Percentiles rank a stretch among this genome's conserved stretches.
Conservation (phyloP, 2,888 invertebrate genomes). For the Heliconius cydno region DNA sequence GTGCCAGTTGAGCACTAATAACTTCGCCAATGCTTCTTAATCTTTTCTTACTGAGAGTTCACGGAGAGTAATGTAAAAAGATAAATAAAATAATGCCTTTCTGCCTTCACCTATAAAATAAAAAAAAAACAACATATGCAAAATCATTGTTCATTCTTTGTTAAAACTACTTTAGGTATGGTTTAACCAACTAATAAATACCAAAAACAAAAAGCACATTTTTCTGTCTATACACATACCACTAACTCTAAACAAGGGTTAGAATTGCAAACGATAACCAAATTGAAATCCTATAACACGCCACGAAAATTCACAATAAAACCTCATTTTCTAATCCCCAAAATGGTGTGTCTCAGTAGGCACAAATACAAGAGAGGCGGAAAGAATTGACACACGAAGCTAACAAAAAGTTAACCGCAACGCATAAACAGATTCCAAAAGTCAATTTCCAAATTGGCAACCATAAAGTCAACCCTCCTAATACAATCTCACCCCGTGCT, state of each 20-base stretch:
- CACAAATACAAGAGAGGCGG: constrained; percentile 62
- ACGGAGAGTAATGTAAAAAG: no score
- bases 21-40: no score
- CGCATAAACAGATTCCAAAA: constrained; percentile 77
- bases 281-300: constrained; percentile 24
- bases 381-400: constrained; percentile 67
- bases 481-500: constrained; percentile 80
- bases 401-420: constrained; percentile 68
- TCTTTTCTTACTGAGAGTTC: no score
- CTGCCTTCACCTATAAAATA: no score
- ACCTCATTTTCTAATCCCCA: constrained; percentile 56
- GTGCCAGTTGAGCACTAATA: no score
- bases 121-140: no score
- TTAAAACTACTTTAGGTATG: no score
- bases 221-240: background rate
- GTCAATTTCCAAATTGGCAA: constrained; percentile 82
- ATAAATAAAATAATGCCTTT: no score
- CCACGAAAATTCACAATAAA: constrained; percentile 36
- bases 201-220: background rate
- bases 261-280: constrained; percentile 23
- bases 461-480: constrained; percentile 81
- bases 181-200: no score
- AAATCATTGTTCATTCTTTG: no score
- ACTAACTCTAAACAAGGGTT: constrained; percentile 1
- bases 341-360: constrained; percentile 52